Conservation (phyloP, 2,888 invertebrate species). For the Melieria omissa region DNA sequence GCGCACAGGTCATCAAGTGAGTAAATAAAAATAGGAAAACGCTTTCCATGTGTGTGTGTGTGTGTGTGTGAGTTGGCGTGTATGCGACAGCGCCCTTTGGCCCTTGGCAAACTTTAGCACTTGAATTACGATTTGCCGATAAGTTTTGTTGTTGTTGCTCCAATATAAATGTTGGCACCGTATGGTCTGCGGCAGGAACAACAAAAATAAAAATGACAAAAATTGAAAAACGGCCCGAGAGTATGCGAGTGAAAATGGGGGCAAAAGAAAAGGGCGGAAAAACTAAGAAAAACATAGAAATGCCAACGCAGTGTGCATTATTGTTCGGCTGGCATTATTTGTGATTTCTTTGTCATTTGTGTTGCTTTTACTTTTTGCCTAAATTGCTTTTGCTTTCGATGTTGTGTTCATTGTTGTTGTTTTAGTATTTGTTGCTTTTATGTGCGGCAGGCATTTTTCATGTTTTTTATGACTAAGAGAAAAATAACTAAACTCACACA, state of each 20-base stretch:
- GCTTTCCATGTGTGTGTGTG: background rate
- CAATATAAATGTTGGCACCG: slow-evolving; percentile 23
- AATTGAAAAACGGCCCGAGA: background rate
- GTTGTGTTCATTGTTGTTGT: too few species aligned
- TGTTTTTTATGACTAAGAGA: too few species aligned
- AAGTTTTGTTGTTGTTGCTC: slow-evolving; percentile 1
- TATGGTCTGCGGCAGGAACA: slow-evolving; percentile 14
- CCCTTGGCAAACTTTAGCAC: background rate
- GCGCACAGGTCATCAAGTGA: background rate
- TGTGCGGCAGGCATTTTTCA: too few species aligned
- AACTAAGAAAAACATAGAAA: too few species aligned
- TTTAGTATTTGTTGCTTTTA: too few species aligned
- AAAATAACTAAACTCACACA: background rate
- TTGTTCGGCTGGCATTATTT: too few species aligned
- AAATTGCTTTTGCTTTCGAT: too few species aligned
- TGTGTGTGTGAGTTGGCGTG: background rate
- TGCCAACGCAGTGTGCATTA: too few species aligned
- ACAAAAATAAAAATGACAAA: background rate
- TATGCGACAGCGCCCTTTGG: background rate
- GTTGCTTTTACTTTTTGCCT: too few species aligned
- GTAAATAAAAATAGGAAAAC: background rate
- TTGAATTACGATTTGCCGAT: slow-evolving; percentile 25
- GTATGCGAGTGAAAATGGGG: too few species aligned
- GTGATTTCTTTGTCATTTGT: too few species aligned
- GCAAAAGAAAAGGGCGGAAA: too few species aligned